Evolutionary conservation across 2,797 vertebrate genomes (phyloP).

Genomic region (Taeniopygia guttata): DNA sequence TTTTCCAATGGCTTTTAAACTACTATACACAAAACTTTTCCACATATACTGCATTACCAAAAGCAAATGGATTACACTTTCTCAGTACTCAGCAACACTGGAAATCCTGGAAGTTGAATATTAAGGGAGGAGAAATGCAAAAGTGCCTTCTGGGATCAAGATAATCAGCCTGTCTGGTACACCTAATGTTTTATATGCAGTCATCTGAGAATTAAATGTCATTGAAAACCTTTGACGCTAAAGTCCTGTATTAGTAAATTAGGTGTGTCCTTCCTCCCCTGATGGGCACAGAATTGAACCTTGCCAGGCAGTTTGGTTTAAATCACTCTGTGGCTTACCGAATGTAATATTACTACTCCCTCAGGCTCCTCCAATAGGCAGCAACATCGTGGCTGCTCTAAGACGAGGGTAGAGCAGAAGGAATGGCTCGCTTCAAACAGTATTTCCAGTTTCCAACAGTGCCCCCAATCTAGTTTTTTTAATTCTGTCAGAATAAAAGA

Average conservation of each 20-base stretch:
- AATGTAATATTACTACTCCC: background rate
- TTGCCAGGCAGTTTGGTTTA: background rate
- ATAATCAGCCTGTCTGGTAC: background rate
- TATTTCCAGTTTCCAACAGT: background rate
- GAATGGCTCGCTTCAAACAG: background rate
- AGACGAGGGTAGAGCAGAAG: background rate
- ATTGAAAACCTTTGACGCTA: background rate
- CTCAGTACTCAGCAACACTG: background rate
- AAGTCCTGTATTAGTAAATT: background rate
- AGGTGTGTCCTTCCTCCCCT: background rate
- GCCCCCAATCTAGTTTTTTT: background rate
- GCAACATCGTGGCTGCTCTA: background rate
- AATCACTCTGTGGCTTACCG: background rate
- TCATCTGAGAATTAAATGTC: background rate
- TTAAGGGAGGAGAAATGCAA: background rate
- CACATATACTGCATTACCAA: background rate
- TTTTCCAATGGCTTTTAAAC: background rate
- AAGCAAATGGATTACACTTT: background rate
- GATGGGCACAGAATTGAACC: background rate
- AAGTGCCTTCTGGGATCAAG: background rate
- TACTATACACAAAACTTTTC: background rate
- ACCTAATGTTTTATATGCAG: background rate
- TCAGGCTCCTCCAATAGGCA: background rate
- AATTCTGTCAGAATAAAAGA: background rate
- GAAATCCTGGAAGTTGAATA: background rate